Evolutionary conservation across 2,888 invertebrate genomes (phyloP), one percentile per base, ranked within the genome.

Genomic region (Xanthorhoe designata): DNA sequence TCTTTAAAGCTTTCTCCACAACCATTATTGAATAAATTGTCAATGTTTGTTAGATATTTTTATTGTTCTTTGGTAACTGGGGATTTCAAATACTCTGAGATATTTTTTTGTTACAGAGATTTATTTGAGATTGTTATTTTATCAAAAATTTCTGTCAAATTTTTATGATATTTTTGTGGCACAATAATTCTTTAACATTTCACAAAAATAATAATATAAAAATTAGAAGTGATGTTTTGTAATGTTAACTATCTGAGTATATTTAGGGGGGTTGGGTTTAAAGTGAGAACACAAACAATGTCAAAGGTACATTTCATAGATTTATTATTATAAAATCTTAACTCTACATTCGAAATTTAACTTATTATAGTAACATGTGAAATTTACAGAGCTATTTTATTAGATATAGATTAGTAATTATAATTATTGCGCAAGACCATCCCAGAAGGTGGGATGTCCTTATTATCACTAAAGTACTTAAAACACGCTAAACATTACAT

Each of bases 241-340:
- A n/a, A n/a, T n/a, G n/a, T n/a, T n/a, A n/a, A n/a, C n/a, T n/a
- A n/a, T n/a, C n/a, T n/a, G n/a, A n/a, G 45, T n/a, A 4, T 15
- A 1, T 5, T n/a, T 6, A 45, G 15, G 45, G n/a, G 29, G 5
- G n/a, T 52, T 13, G 29, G 42, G n/a, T 24, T 32, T 10, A 2
- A 49, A 49, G 35, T 55, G 54, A 61, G 49, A 24, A 15, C 17
- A 50, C 51, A 85, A 81, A 71, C 78, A 70, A 78, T 73, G 75
- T 78, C 77, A 87, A 88, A 87, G 86, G 82, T 92, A 92, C 91
- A 91, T 92, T 93, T 92, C 86, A 92, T 91, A 90, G 86, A 91
- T 93, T 93, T 93, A 93, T 92, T 93, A 92, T n/a, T 93, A 93
- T 91, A 93, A 93, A 93, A 92, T 90, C 93, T 93, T 93, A 92